phyloP scores from a whole-genome alignment of 2,113 vertebrate genomes.

The Axis porcinus region DNA sequence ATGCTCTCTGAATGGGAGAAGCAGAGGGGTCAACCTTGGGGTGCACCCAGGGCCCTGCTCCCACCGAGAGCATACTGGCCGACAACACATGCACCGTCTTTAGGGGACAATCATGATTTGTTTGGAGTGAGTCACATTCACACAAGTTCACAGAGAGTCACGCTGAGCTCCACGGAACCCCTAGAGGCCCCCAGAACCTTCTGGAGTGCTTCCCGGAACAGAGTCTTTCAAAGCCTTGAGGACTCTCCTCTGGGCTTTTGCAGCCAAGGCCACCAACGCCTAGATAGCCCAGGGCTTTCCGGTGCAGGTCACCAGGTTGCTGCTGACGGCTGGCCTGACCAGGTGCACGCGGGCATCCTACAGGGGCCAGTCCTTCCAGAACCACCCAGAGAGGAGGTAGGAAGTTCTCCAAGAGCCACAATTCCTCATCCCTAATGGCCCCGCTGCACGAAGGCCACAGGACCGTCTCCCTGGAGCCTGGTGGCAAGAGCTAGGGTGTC shows the following conservation, averaged over 20 bases:
- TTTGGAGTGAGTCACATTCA: neutral
- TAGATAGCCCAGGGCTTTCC: neutral
- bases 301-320: accelerated
- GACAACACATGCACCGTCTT: accelerated
- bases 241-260: neutral
- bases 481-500: neutral
- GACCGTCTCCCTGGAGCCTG: neutral
- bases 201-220: neutral
- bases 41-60: neutral
- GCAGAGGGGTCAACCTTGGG: neutral
- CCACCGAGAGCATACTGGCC: accelerated
- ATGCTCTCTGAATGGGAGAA: neutral
- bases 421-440: neutral
- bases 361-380: neutral
- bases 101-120: neutral
- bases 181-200: neutral
- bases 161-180: accelerated
- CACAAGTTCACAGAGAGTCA: neutral
- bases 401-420: neutral
- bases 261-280: neutral
- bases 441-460: neutral
- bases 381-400: neutral
- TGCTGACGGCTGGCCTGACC: neutral
- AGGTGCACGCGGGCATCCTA: accelerated
- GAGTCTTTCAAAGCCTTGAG: accelerated